Evolutionary conservation across 2,797 vertebrate genomes (phyloP), one percentile per base, ranked within the genome.

Genomic region (Tapirus indicus): DNA sequence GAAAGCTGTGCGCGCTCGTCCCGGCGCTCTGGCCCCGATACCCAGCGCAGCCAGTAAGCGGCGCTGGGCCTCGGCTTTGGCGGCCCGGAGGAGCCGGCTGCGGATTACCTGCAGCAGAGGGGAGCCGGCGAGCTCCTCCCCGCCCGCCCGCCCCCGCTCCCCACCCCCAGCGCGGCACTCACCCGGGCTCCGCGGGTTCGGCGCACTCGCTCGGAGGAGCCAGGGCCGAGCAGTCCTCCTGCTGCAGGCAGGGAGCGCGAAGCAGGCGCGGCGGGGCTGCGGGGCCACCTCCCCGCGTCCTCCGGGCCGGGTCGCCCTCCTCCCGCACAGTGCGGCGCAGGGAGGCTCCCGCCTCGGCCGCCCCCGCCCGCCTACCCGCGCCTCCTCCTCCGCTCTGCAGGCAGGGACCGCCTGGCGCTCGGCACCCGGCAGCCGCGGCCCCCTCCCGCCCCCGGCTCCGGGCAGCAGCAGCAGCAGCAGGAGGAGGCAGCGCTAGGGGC

Each of bases 91-190:
- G 80, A 90, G 97, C 92, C 52, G 98, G 98, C 96, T 98, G 98
- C 98, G 90, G 98, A 98, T 98, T 96, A 98, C 98, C 98, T 98
- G 99, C 98, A 89, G 98, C 98, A 35, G 94, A 27, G 95, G 97
- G 29, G 91, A 89, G 93, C 74, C 35, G 92, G 47, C 91, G 97
- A 97, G 98, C 98, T 98, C 98, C 98, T 95, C 98, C 98, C 94
- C 96, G 32, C 83, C 60, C 84, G 88, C 52, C 52, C 94, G 47
- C 98, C 94, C 97, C 88, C 96, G 29, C 93, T 71, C 62, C 32
- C 95, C 90, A 41, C 90, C 96, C 74, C 89, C 86, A 16, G 82
- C 91, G 84, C 96, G 38, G 54, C 88, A 49, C 68, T 49, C 9
- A 13, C 44, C 77, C n/a, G 5, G 77, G 75, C 64, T 52, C 74